Percentiles rank a stretch among this genome's conserved stretches.
Conservation (phyloP, 2,888 invertebrate genomes). For the Pristionchus arcanus region DNA sequence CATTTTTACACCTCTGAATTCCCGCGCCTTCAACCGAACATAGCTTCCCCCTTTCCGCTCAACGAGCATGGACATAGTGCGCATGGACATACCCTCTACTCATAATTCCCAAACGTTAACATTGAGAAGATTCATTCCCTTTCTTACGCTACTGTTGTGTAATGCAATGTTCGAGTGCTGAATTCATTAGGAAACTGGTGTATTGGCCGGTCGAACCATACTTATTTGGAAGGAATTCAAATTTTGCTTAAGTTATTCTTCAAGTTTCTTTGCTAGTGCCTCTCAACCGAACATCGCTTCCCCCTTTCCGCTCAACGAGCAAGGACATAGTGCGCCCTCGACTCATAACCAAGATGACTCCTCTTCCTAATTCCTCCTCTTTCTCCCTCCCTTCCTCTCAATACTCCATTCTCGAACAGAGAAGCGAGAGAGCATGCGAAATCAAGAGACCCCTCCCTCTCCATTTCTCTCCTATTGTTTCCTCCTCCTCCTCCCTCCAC, state of each 20-base stretch:
- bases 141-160: no score
- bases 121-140: no score
- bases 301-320: neutral
- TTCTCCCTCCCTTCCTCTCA: neutral
- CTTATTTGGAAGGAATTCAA: no score
- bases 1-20: neutral
- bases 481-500: neutral
- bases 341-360: neutral
- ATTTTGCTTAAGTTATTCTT: no score
- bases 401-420: neutral
- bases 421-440: neutral
- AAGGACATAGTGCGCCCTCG: neutral
- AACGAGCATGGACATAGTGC: neutral
- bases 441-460: neutral
- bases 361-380: conserved; percentile 22
- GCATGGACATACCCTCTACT: no score
- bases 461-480: conserved; percentile 38
- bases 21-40: neutral
- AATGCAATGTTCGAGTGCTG: no score
- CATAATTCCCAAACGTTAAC: no score
- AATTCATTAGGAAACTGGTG: no score
- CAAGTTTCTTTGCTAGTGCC: no score
- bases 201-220: no score
- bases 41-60: neutral
- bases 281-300: neutral